Conservation (phyloP, 2,888 invertebrate genomes). For the Eristalis tenax region DNA sequence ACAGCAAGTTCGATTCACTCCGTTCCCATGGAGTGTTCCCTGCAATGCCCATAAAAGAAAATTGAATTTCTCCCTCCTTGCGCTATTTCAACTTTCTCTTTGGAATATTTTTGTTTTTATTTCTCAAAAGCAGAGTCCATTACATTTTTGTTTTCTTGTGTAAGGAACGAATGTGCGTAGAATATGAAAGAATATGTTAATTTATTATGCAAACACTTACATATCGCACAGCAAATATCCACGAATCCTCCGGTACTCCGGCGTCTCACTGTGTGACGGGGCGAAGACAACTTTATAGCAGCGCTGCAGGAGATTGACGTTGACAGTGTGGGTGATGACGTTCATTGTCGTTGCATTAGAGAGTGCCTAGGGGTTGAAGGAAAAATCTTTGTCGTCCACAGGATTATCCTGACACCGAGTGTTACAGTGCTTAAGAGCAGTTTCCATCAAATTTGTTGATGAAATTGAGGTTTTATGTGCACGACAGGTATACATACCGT, state of each 20-base stretch:
- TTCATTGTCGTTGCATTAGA: conserved; percentile 45
- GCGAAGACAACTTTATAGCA: conserved; percentile 31
- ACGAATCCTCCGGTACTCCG: neutral
- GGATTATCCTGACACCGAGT: conserved; percentile 23
- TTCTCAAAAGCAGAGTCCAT: conserved; percentile 49
- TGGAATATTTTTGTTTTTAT: neutral
- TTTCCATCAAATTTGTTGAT: conserved; percentile 61
- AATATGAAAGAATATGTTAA: conserved; percentile 61
- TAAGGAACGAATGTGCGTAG: conserved; percentile 55
- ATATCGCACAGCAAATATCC: conserved; percentile 15
- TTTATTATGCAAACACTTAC: conserved; percentile 62
- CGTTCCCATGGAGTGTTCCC: conserved; percentile 24
- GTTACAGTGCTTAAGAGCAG: conserved; percentile 39
- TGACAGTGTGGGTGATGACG: conserved; percentile 11
- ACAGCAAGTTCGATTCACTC: conserved; percentile 24
- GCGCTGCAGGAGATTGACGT: conserved; percentile 41
- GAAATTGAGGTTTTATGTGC: conserved; percentile 47
- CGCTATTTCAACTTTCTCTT: conserved; percentile 27
- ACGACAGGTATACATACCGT: conserved; percentile 38
- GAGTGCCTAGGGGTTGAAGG: conserved; percentile 18
- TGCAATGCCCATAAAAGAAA: conserved; percentile 59
- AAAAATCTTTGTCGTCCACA: conserved; percentile 32
- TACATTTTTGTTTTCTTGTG: conserved; percentile 30
- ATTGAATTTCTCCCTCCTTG: conserved; percentile 53
- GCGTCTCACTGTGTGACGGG: neutral